These are phyloP conservation scores for Contarinia nasturtii DNA, from an alignment of 1,140 invertebrate genomes.

Conservation along the genomic window DNA sequence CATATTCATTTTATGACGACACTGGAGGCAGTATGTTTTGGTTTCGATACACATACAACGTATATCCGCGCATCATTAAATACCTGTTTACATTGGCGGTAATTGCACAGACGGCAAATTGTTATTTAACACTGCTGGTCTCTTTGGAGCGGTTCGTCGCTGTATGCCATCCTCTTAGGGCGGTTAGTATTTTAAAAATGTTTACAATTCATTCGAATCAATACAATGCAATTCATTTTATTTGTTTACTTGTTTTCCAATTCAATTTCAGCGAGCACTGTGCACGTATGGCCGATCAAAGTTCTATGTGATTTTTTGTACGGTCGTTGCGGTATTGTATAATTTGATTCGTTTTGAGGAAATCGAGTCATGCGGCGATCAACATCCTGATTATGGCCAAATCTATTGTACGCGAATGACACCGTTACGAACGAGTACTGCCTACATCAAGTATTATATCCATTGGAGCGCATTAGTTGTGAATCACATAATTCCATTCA, in stretches of 20 bases:
- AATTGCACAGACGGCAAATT: constrained; percentile 78
- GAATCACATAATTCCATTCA: constrained; percentile 80
- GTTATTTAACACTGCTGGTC: constrained; percentile 88
- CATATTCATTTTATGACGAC: constrained; percentile 40
- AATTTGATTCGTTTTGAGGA: constrained; percentile 69
- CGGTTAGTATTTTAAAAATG: too few species aligned
- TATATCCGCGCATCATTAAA: constrained; percentile 63
- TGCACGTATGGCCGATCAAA: constrained; percentile 81
- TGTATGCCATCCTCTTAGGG: constrained; percentile 81
- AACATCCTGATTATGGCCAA: constrained; percentile 11
- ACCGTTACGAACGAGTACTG: constrained; percentile 41
- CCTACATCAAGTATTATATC: constrained; percentile 74
- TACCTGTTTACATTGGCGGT: constrained; percentile 73
- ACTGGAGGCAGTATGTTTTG: constrained; percentile 16
- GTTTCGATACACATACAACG: constrained; percentile 55
- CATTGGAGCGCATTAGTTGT: constrained; percentile 83
- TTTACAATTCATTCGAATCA: too few species aligned
- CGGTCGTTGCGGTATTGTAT: constrained; percentile 65
- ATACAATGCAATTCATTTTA: too few species aligned
- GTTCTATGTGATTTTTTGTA: constrained; percentile 66
- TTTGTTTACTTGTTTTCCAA: too few species aligned
- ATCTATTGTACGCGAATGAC: constrained; percentile 54
- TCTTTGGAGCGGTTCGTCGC: constrained; percentile 91
- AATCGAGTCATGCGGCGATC: constrained; percentile 17
- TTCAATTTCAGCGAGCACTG: constrained; percentile 34